Base-by-base conservation (phyloP, 2,113 vertebrate species). In the Nettapus auritus region DNA sequence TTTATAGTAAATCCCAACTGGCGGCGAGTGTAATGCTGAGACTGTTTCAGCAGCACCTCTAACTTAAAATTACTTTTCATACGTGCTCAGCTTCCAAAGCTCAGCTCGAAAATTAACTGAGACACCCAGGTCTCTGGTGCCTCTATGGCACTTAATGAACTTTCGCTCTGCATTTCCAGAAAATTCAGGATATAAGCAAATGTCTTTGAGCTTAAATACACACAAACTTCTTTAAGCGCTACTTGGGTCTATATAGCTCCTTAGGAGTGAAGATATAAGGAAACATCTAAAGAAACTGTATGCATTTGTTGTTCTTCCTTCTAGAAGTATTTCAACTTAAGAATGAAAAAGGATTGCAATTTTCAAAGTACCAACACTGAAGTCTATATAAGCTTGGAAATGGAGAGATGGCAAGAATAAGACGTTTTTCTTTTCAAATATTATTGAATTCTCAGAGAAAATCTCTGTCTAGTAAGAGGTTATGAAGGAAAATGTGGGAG, bases 1-100 rank as follows among this genome's bases (percentile, higher is more conserved):
- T 63, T 70, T 55, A 36, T 0, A 25, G 19, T 1, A n/a, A 63
- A 57, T 15, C 21, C 55, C 19, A 13, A 3, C 38, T 0, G 50
- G 5, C 19, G 46, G 33, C 1, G 1, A 50, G 36, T 15, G 15
- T 1, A 8, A 60, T 1, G 3, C 23, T 42, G 16, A 59, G n/a
- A 48, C 1, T 2, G 8, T 36, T 80, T 36, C 50, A 63, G 68
- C 23, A 60, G 68, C 42, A 31, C 18, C 81, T 81, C 14, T 67
- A 4, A 20, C 85, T 66, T n/a, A 78, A 59, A 44, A 33, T 34
- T 5, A 23, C 7, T 60, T 31, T 86, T 78, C n/a, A 13, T 19
- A 40, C 2, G 9, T 17, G 14, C 25, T 79, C 46, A 48, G 70
- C 59, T 57, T 36, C 29, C 23, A 62, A 56, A 80, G 28, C 50